Percentiles rank a stretch among this genome's conserved stretches.
Evolutionary conservation across 2,113 vertebrate species (phyloP).

Genomic region (Chionomys nivalis): DNA sequence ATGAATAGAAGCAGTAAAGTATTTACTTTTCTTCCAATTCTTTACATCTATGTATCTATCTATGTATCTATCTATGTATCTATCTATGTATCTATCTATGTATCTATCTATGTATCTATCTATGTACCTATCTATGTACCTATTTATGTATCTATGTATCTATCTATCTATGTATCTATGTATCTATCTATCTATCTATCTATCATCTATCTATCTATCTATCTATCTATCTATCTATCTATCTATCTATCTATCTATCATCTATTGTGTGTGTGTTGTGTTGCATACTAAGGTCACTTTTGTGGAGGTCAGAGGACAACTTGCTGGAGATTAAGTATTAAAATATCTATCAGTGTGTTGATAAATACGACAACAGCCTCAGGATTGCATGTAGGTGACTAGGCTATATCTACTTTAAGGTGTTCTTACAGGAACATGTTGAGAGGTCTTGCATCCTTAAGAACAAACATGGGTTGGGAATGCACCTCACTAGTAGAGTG

Average conservation of each 20-base stretch:
- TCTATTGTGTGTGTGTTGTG: too few species aligned
- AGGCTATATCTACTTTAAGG: slow-evolving; percentile 28
- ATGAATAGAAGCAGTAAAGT: background rate
- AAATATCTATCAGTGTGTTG: background rate
- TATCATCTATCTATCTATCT: background rate
- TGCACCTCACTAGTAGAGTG: background rate
- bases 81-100: background rate
- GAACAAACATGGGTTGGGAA: background rate
- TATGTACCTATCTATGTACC: background rate
- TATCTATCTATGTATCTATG: too few species aligned
- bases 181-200: background rate
- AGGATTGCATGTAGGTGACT: background rate
- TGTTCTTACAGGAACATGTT: slow-evolving; percentile 22
- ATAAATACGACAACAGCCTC: background rate
- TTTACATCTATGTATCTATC: background rate
- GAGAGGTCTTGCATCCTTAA: slow-evolving; percentile 66
- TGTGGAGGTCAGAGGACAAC: background rate
- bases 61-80: background rate
- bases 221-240: background rate
- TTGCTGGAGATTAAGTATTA: background rate
- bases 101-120: background rate
- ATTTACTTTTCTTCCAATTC: background rate
- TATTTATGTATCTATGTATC: too few species aligned
- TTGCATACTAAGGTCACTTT: background rate
- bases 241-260: too few species aligned